A percentile compares a stretch with the other conserved stretches of the same genome.
Conservation (phyloP, 2,113 vertebrate species). For the Nanorana parkeri region DNA sequence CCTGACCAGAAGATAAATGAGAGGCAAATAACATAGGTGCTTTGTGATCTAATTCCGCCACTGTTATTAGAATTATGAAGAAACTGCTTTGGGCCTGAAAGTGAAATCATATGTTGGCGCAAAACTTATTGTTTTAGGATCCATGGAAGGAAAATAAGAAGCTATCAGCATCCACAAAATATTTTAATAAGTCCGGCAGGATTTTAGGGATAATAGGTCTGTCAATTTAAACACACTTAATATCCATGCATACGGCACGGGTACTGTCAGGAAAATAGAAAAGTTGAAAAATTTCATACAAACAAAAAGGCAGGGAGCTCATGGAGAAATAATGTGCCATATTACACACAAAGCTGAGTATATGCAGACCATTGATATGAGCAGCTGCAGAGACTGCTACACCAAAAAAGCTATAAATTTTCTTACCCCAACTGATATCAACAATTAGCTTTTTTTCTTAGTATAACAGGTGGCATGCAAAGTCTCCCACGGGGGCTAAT, state of each 20-base stretch:
- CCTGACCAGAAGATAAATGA: slow-evolving; percentile 80
- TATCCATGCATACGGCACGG: slow-evolving; percentile 42
- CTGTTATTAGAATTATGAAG: slow-evolving; percentile 76
- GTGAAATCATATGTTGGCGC: slow-evolving; percentile 59
- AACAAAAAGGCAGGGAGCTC: slow-evolving; percentile 10
- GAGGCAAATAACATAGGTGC: slow-evolving; percentile 68
- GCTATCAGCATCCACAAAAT: slow-evolving; percentile 52
- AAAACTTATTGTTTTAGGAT: slow-evolving; percentile 61
- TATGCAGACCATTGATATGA: neutral
- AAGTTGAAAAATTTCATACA: slow-evolving; percentile 29
- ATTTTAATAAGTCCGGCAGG: slow-evolving; percentile 55
- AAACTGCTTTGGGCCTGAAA: slow-evolving; percentile 75
- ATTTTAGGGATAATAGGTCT: slow-evolving; percentile 53
- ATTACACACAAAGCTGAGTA: neutral
- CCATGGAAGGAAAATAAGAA: slow-evolving; percentile 54
- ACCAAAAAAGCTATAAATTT: slow-evolving; percentile 9
- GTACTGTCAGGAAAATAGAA: slow-evolving; percentile 47
- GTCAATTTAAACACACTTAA: slow-evolving; percentile 55
- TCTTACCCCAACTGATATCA: too few relatives aligned
- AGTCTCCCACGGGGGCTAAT: neutral
- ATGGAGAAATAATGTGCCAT: slow-evolving; percentile 12
- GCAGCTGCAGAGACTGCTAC: neutral
- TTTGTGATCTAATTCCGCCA: slow-evolving; percentile 74
- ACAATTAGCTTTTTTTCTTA: neutral
- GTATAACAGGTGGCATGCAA: neutral